A percentile compares a stretch with the other conserved stretches of the same genome.
These are phyloP conservation scores for Baryphthengus martii DNA, from an alignment of 2,113 vertebrate species.

Conservation along the genomic window DNA sequence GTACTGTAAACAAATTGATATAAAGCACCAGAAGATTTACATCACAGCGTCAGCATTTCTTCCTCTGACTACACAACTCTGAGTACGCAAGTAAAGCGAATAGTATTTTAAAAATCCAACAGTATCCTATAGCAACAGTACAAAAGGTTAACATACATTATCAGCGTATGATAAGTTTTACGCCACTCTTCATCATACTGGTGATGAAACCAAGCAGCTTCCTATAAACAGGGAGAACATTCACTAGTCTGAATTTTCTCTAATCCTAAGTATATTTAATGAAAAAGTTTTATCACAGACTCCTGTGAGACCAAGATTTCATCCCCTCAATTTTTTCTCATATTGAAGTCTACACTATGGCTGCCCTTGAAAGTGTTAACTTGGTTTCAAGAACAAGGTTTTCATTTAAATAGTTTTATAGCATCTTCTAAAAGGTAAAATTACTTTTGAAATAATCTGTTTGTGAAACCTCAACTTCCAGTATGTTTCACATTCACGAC, in stretches of 20 bases:
- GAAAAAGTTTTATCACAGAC: neutral
- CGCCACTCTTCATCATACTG: neutral
- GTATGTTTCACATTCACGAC: neutral
- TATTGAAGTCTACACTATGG: neutral
- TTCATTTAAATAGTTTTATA: neutral
- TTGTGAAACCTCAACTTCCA: neutral
- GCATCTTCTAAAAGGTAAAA: neutral
- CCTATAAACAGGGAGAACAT: neutral
- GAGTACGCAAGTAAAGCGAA: neutral
- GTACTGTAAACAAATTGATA: conserved; percentile 2
- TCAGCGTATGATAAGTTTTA: neutral
- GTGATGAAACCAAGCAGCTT: neutral
- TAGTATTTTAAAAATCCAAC: neutral
- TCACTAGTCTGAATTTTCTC: neutral
- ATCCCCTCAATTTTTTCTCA: neutral
- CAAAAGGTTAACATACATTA: neutral
- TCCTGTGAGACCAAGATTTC: neutral
- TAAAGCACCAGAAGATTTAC: conserved; percentile 5
- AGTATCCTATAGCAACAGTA: neutral
- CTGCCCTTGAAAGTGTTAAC: neutral
- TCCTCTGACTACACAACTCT: neutral
- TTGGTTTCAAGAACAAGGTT: neutral
- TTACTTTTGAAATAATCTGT: neutral
- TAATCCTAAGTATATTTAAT: neutral
- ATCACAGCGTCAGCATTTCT: neutral